Base-by-base conservation (phyloP, 1,140 invertebrate genomes). In the Drosophila kepulauana region DNA sequence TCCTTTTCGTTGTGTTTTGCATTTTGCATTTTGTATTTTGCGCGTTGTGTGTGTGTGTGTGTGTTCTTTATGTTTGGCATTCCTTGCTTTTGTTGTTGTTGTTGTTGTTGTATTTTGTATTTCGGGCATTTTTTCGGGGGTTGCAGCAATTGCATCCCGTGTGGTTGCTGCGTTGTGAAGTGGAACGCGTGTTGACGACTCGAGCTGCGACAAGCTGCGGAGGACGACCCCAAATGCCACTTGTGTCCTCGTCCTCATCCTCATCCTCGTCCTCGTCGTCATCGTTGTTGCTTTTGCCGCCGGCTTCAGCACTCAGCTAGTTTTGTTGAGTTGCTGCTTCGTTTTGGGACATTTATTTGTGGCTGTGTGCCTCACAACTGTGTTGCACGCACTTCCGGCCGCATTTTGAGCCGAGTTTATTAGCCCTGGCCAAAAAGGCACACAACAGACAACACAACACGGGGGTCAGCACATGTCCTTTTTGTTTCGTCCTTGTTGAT, bases 331-430 rank as follows among this genome's bases (percentile, higher is more conserved):
- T 64, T 43, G 41, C 28, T 52, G 15, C 16, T 63, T 49, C 8
- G 43, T 66, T 68, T 67, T 68, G 57, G 54, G 41, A 59, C 41
- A 57, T 57, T 57, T 57, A 57, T 57, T 43, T 63, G 41, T 52
- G 45, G 63, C 56, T 59, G 69, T 71, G 56, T 81, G 75, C 59
- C 63, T 25, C 20, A 25, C 20, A 25, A 73, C 65, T 75, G 79
- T 76, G 80, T 41, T 66, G 75, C 78, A 87, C 84, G 84, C 84
- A 87, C 85, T 87, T 87, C 84, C 84, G 84, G 84, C 68, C 69
- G 43, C 64, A 80, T 71, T 78, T 73, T 63, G 64, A 81, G 67
- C 56, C 58, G 70, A 88, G 84, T 87, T 87, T 87, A 87, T 87
- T 82, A 88, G 84, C 80, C 84, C 76, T 80, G 71, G 41, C 72